A percentile compares a stretch with the other conserved stretches of the same genome.
phyloP scores from a whole-genome alignment of 2,888 invertebrate genomes.

The Keiferia lycopersicella region DNA sequence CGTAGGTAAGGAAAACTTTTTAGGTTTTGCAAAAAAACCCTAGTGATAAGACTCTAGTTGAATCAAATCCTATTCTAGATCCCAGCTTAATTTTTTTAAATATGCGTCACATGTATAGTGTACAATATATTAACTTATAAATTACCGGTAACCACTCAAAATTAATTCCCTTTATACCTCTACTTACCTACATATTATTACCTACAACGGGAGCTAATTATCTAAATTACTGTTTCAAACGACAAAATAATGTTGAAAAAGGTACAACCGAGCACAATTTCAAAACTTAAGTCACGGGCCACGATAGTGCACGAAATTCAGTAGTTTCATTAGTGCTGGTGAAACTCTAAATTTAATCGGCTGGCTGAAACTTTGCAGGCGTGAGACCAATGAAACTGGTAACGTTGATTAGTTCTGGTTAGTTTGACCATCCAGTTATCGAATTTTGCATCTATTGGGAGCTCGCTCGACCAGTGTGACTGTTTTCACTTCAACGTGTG shows the following conservation, averaged over 20 bases:
- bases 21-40: no score
- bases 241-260: background rate
- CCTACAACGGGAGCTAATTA: no score
- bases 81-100: no score
- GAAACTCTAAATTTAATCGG: conserved; percentile 70
- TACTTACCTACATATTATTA: no score
- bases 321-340: conserved; percentile 41
- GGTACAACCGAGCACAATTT: background rate
- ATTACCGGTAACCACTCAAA: no score
- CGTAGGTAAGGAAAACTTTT: no score
- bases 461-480: conserved; percentile 19
- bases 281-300: conserved; percentile 21
- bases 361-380: conserved; percentile 51
- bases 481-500: conserved; percentile 13
- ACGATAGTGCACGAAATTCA: conserved; percentile 34
- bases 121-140: no score
- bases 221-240: no score
- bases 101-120: no score
- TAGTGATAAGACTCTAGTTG: no score
- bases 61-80: no score
- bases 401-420: conserved; percentile 66
- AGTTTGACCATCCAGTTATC: conserved; percentile 59
- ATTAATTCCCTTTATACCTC: no score
- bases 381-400: conserved; percentile 41
- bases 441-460: conserved; percentile 48